These are phyloP conservation scores for Anoplopoma fimbria DNA, from an alignment of 2,113 vertebrate genomes.

Conservation along the genomic window DNA sequence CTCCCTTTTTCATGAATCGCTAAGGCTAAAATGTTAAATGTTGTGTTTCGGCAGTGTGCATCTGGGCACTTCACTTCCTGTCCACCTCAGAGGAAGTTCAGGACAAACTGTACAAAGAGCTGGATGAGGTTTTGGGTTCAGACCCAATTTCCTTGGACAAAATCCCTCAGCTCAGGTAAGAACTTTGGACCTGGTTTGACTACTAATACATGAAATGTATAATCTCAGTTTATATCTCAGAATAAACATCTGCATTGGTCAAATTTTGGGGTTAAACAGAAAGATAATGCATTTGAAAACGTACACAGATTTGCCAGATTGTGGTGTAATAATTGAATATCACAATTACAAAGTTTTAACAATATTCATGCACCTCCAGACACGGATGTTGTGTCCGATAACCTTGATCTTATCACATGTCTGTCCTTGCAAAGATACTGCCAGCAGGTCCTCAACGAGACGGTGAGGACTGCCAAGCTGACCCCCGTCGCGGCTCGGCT, in stretches of 20 bases:
- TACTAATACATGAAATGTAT: background rate
- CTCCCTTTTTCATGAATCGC: background rate
- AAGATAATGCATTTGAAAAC: no score
- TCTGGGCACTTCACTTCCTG: constrained; percentile 95
- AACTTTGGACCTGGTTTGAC: background rate
- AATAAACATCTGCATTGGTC: background rate
- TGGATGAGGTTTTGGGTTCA: constrained; percentile 89
- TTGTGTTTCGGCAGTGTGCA: constrained; percentile 87
- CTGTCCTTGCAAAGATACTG: constrained; percentile 88
- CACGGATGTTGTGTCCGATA: background rate
- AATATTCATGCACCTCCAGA: background rate
- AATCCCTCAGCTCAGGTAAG: constrained; percentile 92
- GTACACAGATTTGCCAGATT: no score
- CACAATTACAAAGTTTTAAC: no score
- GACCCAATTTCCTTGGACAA: constrained; percentile 89
- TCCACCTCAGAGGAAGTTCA: constrained; percentile 91
- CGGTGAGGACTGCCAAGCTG: constrained; percentile 92
- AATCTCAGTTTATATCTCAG: background rate
- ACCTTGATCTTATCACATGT: constrained; percentile 10
- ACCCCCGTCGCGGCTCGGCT: constrained; percentile 93
- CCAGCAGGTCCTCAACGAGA: constrained; percentile 93
- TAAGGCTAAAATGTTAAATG: background rate
- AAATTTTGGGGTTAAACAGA: no score
- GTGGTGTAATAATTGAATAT: no score
- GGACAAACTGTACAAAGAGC: constrained; percentile 89